Evolutionary conservation across 2,888 invertebrate genomes (phyloP), one percentile per base, ranked within the genome.

Genomic region (Lydus trimaculatus): DNA sequence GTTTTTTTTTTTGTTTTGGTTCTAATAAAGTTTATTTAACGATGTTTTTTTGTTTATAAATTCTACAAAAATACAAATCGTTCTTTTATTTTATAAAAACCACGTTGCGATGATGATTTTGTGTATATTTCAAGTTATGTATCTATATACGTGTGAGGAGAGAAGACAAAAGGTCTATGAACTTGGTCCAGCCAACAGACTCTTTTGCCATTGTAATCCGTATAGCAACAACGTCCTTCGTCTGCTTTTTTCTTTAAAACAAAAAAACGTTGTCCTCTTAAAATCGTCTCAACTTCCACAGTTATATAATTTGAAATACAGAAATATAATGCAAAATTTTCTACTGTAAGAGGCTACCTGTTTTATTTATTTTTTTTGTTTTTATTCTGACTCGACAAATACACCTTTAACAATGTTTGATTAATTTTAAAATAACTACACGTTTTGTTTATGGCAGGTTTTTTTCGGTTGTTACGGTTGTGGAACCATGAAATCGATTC

Each of bases 1-100:
- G 79, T 77, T 78, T 78, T 79, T 76, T 76, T 73, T 77, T 78
- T 78, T 79, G 76, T 76, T 73, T 78, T 78, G 52, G 23, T 52
- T 52, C 25, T 77, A 78, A 77, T 77, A 78, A 77, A 76, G 67
- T 76, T 77, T 72, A 75, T 76, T 78, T 76, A 77, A 78, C 75
- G 65, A 74, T 72, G n/a, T n/a, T n/a, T n/a, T n/a, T n/a, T n/a
- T n/a, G n/a, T n/a, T n/a, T n/a, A n/a, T n/a, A n/a, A n/a, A n/a
- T n/a, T n/a, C n/a, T n/a, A n/a, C n/a, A n/a, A n/a, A n/a, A n/a
- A n/a, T n/a, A n/a, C n/a, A n/a, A n/a, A n/a, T n/a, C n/a, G n/a
- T n/a, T n/a, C n/a, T n/a, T 36, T 61, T 20, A 36, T 61, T 61
- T 61, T 61, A 20, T 36, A n/a, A 20, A 25, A 23, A 28, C 31